Evolutionary conservation across 2,888 invertebrate species (phyloP).

Genomic region (Temnothorax unifasciatus): DNA sequence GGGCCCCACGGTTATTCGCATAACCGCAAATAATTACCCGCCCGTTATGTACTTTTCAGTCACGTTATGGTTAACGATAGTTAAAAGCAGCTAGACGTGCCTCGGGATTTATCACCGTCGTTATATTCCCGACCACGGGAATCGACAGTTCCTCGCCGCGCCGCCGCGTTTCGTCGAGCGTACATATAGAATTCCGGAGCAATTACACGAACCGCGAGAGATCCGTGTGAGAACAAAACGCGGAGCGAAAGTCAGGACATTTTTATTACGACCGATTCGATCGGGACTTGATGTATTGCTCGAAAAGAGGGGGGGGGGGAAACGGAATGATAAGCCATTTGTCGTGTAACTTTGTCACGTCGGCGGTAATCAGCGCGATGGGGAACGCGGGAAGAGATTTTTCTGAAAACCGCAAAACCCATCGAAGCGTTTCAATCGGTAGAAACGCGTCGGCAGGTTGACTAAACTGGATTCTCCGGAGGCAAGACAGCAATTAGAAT

Average conservation of each 20-base stretch:
- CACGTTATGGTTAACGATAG: slow-evolving; percentile 68
- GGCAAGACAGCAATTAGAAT: slow-evolving; percentile 68
- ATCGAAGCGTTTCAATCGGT: slow-evolving; percentile 54
- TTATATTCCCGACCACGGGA: slow-evolving; percentile 61
- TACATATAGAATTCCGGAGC: slow-evolving; percentile 8
- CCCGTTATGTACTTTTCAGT: slow-evolving; percentile 71
- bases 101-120: slow-evolving; percentile 72
- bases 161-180: background rate
- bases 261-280: background rate
- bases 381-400: slow-evolving; percentile 50
- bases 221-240: slow-evolving; percentile 4
- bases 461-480: slow-evolving; percentile 57
- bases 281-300: background rate
- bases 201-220: background rate
- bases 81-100: slow-evolving; percentile 68
- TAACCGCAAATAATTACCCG: slow-evolving; percentile 73
- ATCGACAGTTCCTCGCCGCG: slow-evolving; percentile 49
- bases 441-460: slow-evolving; percentile 50
- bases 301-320: background rate
- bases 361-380: slow-evolving; percentile 23
- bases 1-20: slow-evolving; percentile 67
- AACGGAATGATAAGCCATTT: background rate
- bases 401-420: slow-evolving; percentile 57
- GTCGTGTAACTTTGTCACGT: slow-evolving; percentile 41
- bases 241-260: background rate